Conservation (phyloP, 1,140 invertebrate genomes). For the Drosophila saltans region DNA sequence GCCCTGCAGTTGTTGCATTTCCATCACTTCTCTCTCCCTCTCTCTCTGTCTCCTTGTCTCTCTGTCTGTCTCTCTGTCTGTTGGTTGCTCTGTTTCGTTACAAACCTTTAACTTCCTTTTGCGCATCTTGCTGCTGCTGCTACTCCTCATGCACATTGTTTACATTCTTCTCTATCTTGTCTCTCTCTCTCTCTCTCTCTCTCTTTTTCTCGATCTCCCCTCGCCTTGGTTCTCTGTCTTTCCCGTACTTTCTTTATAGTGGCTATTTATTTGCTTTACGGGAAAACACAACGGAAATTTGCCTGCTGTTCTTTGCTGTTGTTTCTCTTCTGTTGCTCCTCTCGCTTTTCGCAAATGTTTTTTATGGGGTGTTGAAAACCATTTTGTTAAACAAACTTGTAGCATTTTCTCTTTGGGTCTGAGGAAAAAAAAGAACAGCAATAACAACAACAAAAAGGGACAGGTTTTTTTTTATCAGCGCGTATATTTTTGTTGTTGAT, state of each 20-base stretch:
- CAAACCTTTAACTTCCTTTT: conserved; percentile 40
- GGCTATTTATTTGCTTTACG: conserved; percentile 76
- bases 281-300: conserved; percentile 61
- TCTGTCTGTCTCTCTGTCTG: conserved; percentile 9
- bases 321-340: conserved; percentile 13
- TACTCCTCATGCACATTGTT: conserved; percentile 57
- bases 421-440: not conserved
- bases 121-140: conserved; percentile 41
- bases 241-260: not conserved
- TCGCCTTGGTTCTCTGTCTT: conserved; percentile 10
- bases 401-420: conserved; percentile 33
- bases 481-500: too few species aligned
- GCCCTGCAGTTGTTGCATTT: conserved; percentile 45
- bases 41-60: conserved; percentile 13
- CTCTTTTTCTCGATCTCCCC: not conserved
- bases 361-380: conserved; percentile 69
- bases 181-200: not conserved
- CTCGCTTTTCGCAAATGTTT: conserved; percentile 45
- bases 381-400: conserved; percentile 76
- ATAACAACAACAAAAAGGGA: not conserved
- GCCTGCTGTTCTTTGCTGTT: conserved; percentile 40
- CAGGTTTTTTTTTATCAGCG: not conserved
- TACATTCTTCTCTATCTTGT: conserved; percentile 56
- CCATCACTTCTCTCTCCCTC: conserved; percentile 5
- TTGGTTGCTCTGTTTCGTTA: not conserved